Conservation (phyloP, 2,797 vertebrate genomes). For the Sebastes hubbsi region DNA sequence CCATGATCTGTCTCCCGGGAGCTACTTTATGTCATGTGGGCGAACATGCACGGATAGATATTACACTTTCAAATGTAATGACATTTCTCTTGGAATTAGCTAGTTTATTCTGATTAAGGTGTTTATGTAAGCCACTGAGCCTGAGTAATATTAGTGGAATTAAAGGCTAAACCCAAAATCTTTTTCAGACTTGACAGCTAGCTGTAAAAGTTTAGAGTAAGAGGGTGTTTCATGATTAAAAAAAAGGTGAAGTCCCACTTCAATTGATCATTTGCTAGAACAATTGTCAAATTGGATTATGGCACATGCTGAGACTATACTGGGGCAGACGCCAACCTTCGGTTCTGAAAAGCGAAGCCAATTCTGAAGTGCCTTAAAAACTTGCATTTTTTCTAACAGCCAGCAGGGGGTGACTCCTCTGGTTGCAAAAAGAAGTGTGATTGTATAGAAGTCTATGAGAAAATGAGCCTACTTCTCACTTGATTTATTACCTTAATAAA, state of each 20-base stretch:
- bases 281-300: neutral
- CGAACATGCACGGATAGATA: slow-evolving; percentile 1
- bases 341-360: no score
- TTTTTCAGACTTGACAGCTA: neutral
- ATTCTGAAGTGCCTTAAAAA: no score
- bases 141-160: neutral
- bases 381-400: no score
- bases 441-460: no score
- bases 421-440: no score
- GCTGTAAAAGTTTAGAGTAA: neutral
- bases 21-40: slow-evolving; percentile 21
- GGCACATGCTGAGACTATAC: no score
- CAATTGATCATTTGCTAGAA: neutral
- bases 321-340: no score
- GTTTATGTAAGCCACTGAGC: neutral
- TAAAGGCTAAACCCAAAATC: neutral
- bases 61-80: slow-evolving; percentile 26
- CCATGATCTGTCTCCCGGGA: slow-evolving; percentile 18
- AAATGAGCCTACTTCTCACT: no score
- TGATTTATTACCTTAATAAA: no score
- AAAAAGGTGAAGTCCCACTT: neutral
- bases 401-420: no score
- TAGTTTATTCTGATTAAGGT: slow-evolving; percentile 1
- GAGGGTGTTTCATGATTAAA: neutral
- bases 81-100: slow-evolving; percentile 5